Conservation (phyloP, 2,888 invertebrate species). For the Oegoconia quadripuncta region DNA sequence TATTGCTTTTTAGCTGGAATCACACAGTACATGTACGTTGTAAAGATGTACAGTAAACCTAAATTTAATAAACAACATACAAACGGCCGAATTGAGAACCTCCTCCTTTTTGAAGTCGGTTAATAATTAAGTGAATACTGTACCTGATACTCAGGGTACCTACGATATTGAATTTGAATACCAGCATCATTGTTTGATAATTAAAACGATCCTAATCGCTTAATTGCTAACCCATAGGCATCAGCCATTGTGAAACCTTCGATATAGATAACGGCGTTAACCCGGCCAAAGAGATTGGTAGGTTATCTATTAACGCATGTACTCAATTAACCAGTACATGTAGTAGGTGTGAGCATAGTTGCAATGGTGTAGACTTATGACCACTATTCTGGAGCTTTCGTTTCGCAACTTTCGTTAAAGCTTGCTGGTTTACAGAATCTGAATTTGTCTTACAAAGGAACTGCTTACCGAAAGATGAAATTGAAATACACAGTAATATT, state of each 20-base stretch:
- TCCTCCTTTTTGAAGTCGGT: too few species aligned
- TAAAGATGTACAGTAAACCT: too few species aligned
- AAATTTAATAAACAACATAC: too few species aligned
- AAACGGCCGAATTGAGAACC: too few species aligned
- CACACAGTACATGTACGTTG: too few species aligned
- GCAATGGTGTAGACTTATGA: constrained; percentile 6
- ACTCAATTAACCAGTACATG: constrained; percentile 51
- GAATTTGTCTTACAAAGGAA: neutral
- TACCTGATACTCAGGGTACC: neutral
- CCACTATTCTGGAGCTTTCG: constrained; percentile 3
- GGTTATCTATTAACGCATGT: constrained; percentile 22
- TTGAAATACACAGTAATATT: too few species aligned
- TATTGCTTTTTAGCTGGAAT: too few species aligned
- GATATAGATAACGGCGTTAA: constrained; percentile 13
- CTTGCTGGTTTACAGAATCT: constrained; percentile 3
- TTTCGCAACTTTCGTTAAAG: constrained; percentile 10
- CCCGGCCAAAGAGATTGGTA: constrained; percentile 2
- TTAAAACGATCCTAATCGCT: constrained; percentile 39
- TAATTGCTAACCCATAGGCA: constrained; percentile 39
- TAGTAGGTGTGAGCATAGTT: constrained; percentile 41
- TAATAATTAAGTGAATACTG: neutral
- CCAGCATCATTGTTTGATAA: constrained; percentile 21
- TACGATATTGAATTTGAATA: constrained; percentile 12
- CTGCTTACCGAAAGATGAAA: neutral
- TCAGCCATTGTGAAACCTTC: constrained; percentile 9